These are phyloP conservation scores for Brenthis daphne DNA, from an alignment of 2,888 invertebrate genomes.

Conservation along the genomic window DNA sequence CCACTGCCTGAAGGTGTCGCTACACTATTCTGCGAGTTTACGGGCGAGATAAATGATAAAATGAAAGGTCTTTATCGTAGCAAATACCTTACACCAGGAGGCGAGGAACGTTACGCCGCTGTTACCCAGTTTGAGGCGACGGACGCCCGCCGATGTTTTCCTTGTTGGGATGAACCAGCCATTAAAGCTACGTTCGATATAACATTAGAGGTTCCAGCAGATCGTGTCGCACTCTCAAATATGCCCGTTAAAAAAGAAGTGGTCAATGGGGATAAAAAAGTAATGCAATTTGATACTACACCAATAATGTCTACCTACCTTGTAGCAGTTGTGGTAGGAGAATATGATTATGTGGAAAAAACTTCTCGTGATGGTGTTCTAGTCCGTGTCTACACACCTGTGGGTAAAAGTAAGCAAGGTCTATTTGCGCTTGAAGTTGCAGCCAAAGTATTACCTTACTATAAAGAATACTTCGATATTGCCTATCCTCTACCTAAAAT, in stretches of 20 bases:
- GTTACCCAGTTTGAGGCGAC: conserved; percentile 96
- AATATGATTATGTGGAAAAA: conserved; percentile 96
- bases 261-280: conserved; percentile 71
- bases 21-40: conserved; percentile 86
- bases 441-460: conserved; percentile 95
- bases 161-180: conserved; percentile 99
- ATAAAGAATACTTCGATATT: conserved; percentile 96
- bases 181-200: conserved; percentile 97
- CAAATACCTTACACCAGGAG: conserved; percentile 88
- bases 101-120: conserved; percentile 91
- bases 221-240: conserved; percentile 94
- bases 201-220: conserved; percentile 89
- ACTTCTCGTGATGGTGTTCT: conserved; percentile 90
- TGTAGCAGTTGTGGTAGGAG: conserved; percentile 96
- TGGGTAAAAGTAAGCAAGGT: conserved; percentile 95
- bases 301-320: conserved; percentile 98
- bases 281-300: conserved; percentile 89
- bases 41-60: conserved; percentile 94
- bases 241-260: conserved; percentile 87
- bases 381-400: conserved; percentile 92
- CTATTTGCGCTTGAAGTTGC: conserved; percentile 95
- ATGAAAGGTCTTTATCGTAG: conserved; percentile 98
- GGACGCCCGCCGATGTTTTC: conserved; percentile 96
- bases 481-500: conserved; percentile 98
- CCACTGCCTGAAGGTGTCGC: conserved; percentile 81